Evolutionary conservation across 2,888 invertebrate genomes (phyloP).

Genomic region (Therioaphis trifolii): DNA sequence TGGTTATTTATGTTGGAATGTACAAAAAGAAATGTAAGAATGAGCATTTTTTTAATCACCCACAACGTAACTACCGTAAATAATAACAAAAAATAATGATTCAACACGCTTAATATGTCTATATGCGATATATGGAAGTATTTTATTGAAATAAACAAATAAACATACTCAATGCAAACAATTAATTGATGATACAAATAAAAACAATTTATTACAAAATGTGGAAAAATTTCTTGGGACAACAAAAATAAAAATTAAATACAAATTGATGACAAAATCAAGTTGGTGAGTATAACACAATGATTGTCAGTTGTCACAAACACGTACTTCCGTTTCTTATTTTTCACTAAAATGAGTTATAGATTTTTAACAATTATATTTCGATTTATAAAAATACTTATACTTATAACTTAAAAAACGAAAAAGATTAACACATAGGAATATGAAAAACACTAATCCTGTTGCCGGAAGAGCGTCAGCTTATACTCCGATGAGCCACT

Average conservation of each 20-base stretch:
- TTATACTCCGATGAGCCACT: too few relatives aligned
- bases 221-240: slow-evolving; percentile 7
- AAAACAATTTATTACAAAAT: slow-evolving; percentile 17
- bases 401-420: too few relatives aligned
- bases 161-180: slow-evolving; percentile 15
- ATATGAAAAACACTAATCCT: too few relatives aligned
- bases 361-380: not conserved
- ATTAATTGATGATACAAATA: slow-evolving; percentile 36
- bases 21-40: too few relatives aligned
- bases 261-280: not conserved
- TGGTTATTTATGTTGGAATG: too few relatives aligned
- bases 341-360: not conserved
- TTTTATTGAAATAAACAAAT: slow-evolving; percentile 40
- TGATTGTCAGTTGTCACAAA: slow-evolving; percentile 37
- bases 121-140: not conserved
- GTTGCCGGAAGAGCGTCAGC: too few relatives aligned
- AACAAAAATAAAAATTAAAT: not conserved
- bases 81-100: too few relatives aligned
- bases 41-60: too few relatives aligned
- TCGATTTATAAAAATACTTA: not conserved
- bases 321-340: not conserved
- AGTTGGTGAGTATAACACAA: slow-evolving; percentile 23
- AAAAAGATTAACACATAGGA: too few relatives aligned
- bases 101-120: too few relatives aligned
- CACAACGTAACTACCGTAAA: too few relatives aligned